These are phyloP conservation scores for Ibidorhyncha struthersii DNA, from an alignment of 2,113 vertebrate species.

Conservation along the genomic window DNA sequence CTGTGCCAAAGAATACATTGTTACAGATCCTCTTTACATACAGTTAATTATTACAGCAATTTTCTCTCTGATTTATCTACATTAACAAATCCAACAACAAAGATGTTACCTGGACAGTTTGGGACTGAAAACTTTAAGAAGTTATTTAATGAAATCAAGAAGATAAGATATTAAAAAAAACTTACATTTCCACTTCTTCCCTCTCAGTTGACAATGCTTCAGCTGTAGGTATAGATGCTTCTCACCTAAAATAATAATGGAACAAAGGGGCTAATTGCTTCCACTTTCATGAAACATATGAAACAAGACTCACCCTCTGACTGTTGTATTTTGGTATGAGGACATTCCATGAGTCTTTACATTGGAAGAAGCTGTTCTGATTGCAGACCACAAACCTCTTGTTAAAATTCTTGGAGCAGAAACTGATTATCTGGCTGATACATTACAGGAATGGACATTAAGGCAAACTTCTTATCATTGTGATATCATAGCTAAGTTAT, in stretches of 20 bases:
- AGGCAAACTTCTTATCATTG: slow-evolving; percentile 35
- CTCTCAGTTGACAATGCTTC: not conserved
- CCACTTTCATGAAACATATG: not conserved
- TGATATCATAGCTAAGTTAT: slow-evolving; percentile 54
- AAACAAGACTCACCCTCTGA: slow-evolving; percentile 40
- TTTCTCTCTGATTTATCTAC: not conserved
- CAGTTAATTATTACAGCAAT: not conserved
- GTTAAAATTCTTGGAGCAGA: slow-evolving; percentile 63
- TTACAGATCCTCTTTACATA: not conserved
- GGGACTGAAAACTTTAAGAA: not conserved
- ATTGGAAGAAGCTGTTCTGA: slow-evolving; percentile 57
- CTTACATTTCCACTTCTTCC: not conserved
- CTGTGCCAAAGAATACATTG: not conserved
- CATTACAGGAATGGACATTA: slow-evolving; percentile 15
- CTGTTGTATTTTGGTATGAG: slow-evolving; percentile 44
- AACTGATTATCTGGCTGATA: slow-evolving; percentile 52
- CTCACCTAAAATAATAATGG: slow-evolving; percentile 59
- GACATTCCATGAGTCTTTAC: slow-evolving; percentile 55
- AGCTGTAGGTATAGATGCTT: slow-evolving; percentile 9
- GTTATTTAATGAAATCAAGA: not conserved
- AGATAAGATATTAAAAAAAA: not conserved
- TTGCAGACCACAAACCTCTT: slow-evolving; percentile 32
- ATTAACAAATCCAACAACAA: not conserved
- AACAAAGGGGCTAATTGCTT: slow-evolving; percentile 52
- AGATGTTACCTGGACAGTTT: not conserved